A percentile compares a stretch with the other conserved stretches of the same genome.
phyloP scores from a whole-genome alignment of 2,797 vertebrate genomes.

The Monodelphis domestica region DNA sequence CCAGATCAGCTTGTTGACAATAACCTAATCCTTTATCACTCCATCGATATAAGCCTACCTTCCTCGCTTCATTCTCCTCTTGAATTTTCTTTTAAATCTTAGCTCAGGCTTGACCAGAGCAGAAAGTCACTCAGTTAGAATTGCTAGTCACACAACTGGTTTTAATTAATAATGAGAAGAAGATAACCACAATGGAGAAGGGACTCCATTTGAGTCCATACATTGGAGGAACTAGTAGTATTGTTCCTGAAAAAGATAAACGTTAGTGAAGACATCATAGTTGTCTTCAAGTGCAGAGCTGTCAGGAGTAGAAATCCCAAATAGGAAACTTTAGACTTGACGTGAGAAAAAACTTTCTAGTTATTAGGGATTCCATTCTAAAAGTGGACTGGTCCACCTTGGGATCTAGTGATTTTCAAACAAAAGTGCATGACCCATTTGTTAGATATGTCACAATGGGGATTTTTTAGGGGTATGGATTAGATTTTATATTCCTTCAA shows the following conservation, averaged over 20 bases:
- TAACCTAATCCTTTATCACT: not conserved
- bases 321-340: not conserved
- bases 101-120: not conserved
- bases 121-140: not conserved
- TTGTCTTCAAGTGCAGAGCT: not conserved
- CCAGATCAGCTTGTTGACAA: not conserved
- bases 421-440: not conserved
- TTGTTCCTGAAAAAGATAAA: not conserved
- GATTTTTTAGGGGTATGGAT: not conserved
- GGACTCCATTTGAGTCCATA: not conserved
- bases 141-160: not conserved
- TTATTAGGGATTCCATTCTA: not conserved
- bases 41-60: not conserved
- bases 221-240: not conserved
- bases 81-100: conserved; percentile 12
- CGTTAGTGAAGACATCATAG: not conserved
- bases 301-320: not conserved
- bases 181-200: not conserved
- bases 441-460: not conserved
- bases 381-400: not conserved
- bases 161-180: not conserved
- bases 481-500: not conserved
- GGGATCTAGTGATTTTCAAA: not conserved
- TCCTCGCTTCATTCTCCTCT: not conserved
- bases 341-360: not conserved